Percentiles rank a stretch among this genome's conserved stretches.
Conservation (phyloP, 1,140 invertebrate genomes). For the Ceratosolen fusciceps region DNA sequence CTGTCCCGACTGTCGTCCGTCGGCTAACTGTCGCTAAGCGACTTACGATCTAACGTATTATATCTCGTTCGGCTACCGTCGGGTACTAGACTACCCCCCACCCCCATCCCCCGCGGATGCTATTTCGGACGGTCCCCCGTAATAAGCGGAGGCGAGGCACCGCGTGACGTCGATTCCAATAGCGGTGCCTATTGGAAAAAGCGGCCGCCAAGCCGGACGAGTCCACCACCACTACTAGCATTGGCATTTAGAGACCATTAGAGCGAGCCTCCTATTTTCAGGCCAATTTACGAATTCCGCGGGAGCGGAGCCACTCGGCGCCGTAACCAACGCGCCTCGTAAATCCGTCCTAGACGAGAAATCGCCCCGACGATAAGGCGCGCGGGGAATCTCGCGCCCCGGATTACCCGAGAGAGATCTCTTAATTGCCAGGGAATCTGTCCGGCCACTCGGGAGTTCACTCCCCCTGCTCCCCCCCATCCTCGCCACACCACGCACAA, state of each 20-base stretch:
- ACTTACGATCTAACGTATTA: no score
- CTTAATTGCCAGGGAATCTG: constrained; percentile 22
- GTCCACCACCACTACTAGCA: not conserved
- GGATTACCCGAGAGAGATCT: not conserved
- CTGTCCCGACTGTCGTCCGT: no score
- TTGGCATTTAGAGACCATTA: constrained; percentile 10
- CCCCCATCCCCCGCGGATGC: no score
- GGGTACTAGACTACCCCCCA: no score
- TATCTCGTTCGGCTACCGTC: no score
- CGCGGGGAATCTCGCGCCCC: not conserved
- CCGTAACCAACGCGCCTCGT: not conserved
- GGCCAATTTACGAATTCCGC: constrained; percentile 62
- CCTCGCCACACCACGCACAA: no score
- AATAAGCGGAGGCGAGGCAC: no score
- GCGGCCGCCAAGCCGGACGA: no score
- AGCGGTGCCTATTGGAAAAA: no score
- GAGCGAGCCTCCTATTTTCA: constrained; percentile 56
- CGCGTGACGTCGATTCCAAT: no score
- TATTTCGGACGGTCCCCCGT: no score
- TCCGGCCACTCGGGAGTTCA: not conserved
- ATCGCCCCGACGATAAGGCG: not conserved
- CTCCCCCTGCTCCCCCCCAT: not conserved
- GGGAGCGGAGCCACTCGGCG: not conserved
- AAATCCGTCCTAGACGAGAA: constrained; percentile 36
- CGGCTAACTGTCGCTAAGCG: no score